Base-by-base conservation (phyloP, 2,113 vertebrate species). In the Varanus komodoensis region DNA sequence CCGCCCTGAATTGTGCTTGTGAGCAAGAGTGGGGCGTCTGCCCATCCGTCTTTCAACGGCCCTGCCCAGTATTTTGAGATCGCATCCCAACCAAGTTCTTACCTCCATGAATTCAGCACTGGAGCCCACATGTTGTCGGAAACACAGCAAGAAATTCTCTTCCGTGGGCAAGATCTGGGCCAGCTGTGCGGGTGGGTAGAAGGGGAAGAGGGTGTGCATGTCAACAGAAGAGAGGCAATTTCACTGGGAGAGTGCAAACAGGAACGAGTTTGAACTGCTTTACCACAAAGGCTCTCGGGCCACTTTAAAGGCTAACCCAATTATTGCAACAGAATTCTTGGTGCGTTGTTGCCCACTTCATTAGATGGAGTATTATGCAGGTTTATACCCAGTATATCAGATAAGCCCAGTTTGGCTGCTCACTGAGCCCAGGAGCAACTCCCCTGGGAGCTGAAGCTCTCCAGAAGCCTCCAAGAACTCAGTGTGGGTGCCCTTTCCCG, bases 81-180 rank as follows among this genome's bases (percentile, higher is more conserved):
- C 4, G 29, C 0, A 0, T 25, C 9, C 25, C 0, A 48, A 69
- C 19, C 78, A 52, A 0, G 15, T 98, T 96, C 98, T 98, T 96
- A 99, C 99, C 96, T 98, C 97, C 99, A 99, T 99, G 89, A 99
- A 99, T 93, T 99, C 98, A 0, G 96, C 85, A 68, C 99, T 99
- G 97, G 99, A 99, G 89, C 98, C 97, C 87, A 99, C 98, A 25
- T 98, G 99, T 94, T 99, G 98, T 89, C 99, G 97, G 97, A 99
- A 99, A 96, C 98, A 99, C 79, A 99, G 97, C 82, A 99, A 97
- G 94, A 99, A 99, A 96, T 99, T 99, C 97, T 99, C 99, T 91
- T 99, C 99, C 0, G 99, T 99, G 1, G 99, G 99, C 86, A 99
- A 97, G 96, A 99, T 98, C 97, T 99, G 98, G 67, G 99, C 99